These are phyloP conservation scores for Premnoplex brunnescens DNA, from an alignment of 2,797 vertebrate genomes.

Conservation along the genomic window DNA sequence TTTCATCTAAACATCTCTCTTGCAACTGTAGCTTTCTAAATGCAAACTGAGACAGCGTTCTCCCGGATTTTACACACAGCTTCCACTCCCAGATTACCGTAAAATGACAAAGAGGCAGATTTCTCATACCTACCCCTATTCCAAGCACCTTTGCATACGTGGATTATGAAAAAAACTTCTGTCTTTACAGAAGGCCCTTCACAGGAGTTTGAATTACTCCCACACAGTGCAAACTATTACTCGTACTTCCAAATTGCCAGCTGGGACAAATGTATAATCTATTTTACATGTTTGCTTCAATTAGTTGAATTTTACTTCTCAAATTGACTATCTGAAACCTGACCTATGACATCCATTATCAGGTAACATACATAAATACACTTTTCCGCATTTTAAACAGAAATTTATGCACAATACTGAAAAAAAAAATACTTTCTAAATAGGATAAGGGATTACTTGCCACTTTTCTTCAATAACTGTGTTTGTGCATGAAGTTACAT, in stretches of 20 bases:
- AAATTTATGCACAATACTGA: not conserved
- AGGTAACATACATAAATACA: not conserved
- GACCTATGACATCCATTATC: not conserved
- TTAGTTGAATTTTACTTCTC: not conserved
- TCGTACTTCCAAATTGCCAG: not conserved
- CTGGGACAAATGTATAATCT: not conserved
- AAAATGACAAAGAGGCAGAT: not conserved
- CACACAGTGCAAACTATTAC: not conserved
- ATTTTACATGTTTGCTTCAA: not conserved
- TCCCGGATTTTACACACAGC: not conserved
- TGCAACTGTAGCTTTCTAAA: not conserved
- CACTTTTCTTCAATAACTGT: not conserved
- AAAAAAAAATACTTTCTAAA: not conserved
- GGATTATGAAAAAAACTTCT: not conserved
- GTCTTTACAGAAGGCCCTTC: not conserved
- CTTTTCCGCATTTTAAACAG: not conserved
- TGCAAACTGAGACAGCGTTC: fast-evolving
- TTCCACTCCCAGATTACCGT: not conserved
- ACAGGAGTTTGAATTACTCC: not conserved
- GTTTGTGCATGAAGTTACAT: not conserved
- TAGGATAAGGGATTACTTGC: not conserved
- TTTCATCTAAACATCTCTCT: not conserved
- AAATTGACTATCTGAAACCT: not conserved
- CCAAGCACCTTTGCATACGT: not conserved
- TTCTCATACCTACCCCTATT: not conserved